phyloP scores from a whole-genome alignment of 2,888 invertebrate species.

The Allophyes oxyacanthae region DNA sequence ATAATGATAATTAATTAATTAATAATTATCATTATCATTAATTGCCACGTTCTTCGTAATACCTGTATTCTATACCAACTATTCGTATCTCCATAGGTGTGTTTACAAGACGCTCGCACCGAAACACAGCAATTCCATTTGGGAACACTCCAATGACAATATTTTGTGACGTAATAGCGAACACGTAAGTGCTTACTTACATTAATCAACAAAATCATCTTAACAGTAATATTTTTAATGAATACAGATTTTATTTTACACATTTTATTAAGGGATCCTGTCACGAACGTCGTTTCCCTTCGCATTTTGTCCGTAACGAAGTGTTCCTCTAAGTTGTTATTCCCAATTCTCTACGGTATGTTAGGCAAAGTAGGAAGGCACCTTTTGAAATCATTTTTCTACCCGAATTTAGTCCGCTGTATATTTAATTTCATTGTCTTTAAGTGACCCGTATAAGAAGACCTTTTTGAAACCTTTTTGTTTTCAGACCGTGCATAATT shows the following conservation, averaged over 20 bases:
- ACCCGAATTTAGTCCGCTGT: slow-evolving; percentile 39
- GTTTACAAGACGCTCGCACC: slow-evolving; percentile 35
- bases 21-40: too few species aligned
- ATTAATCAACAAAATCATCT: slow-evolving; percentile 46
- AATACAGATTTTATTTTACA: slow-evolving; percentile 60
- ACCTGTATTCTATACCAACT: background rate
- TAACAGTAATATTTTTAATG: slow-evolving; percentile 43
- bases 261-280: slow-evolving; percentile 63
- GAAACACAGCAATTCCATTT: slow-evolving; percentile 58
- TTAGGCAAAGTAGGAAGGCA: slow-evolving; percentile 61
- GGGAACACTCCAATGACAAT: slow-evolving; percentile 38
- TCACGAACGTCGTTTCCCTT: slow-evolving; percentile 61
- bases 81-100: slow-evolving; percentile 8
- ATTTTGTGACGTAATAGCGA: slow-evolving; percentile 46
- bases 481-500: slow-evolving; percentile 18
- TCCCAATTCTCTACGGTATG: slow-evolving; percentile 64
- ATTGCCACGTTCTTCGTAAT: too few species aligned
- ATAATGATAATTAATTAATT: too few species aligned
- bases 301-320: slow-evolving; percentile 64
- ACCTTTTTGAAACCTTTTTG: slow-evolving; percentile 24
- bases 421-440: slow-evolving; percentile 50
- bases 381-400: slow-evolving; percentile 54
- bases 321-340: slow-evolving; percentile 66
- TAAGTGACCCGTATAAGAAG: slow-evolving; percentile 25
- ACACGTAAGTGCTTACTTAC: slow-evolving; percentile 18